Conservation (phyloP, 2,888 invertebrate genomes). For the Eudemis profundana region DNA sequence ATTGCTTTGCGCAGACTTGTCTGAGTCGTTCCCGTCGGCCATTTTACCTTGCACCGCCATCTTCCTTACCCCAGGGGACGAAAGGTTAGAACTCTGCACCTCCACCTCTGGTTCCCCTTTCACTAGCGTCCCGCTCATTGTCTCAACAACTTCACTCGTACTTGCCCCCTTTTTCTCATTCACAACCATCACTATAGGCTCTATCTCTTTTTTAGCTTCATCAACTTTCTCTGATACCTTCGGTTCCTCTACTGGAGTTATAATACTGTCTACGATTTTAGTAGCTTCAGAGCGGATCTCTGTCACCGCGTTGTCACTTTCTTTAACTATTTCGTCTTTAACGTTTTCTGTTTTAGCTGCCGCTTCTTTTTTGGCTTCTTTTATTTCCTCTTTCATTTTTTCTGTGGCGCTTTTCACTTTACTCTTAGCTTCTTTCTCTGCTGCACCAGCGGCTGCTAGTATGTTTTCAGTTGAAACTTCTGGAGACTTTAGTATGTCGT, state of each 20-base stretch:
- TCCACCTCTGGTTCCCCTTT: slow-evolving; percentile 86
- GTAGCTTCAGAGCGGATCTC: slow-evolving; percentile 73
- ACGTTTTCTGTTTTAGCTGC: slow-evolving; percentile 61
- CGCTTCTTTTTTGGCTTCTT: slow-evolving; percentile 63
- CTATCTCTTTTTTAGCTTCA: slow-evolving; percentile 60
- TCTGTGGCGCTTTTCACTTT: slow-evolving; percentile 61
- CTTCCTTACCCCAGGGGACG: slow-evolving; percentile 68
- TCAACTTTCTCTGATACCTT: slow-evolving; percentile 58
- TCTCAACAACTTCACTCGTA: slow-evolving; percentile 60
- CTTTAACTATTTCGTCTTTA: slow-evolving; percentile 65
- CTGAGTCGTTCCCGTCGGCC: slow-evolving; percentile 69
- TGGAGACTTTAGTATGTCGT: slow-evolving; percentile 77
- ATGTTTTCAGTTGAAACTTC: slow-evolving; percentile 81
- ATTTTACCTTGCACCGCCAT: slow-evolving; percentile 61
- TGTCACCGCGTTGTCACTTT: slow-evolving; percentile 55
- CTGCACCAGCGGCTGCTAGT: slow-evolving; percentile 59
- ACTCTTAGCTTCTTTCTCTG: slow-evolving; percentile 60
- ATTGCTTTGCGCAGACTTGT: slow-evolving; percentile 75
- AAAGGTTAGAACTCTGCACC: slow-evolving; percentile 85
- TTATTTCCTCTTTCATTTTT: slow-evolving; percentile 63
- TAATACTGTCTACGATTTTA: slow-evolving; percentile 78
- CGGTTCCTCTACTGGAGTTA: slow-evolving; percentile 79
- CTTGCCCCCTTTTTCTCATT: slow-evolving; percentile 66
- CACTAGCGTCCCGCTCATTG: slow-evolving; percentile 77
- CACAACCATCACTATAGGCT: slow-evolving; percentile 75